A percentile compares a stretch with the other conserved stretches of the same genome.
Evolutionary conservation across 2,113 vertebrate species (phyloP).

Genomic region (Gymnorhina tibicen): DNA sequence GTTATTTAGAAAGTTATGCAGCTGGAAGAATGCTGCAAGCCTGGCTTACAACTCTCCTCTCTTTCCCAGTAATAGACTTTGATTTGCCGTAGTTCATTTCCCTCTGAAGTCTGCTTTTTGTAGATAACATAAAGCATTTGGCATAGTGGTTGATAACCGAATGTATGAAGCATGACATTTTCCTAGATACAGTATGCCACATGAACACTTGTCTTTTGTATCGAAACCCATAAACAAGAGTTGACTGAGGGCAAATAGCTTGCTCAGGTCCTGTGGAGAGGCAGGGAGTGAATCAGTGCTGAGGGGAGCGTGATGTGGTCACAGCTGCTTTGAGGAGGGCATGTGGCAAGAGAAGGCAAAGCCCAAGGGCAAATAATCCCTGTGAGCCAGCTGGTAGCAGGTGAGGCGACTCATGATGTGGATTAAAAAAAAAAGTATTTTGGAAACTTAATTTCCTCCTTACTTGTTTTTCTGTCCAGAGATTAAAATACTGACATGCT

Average conservation of each 20-base stretch:
- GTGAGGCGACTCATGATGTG: background rate
- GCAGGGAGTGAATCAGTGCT: background rate
- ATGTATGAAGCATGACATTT: constrained; percentile 70
- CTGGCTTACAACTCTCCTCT: constrained; percentile 29
- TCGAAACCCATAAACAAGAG: constrained; percentile 50
- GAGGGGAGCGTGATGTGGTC: background rate
- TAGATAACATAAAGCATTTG: constrained; percentile 73
- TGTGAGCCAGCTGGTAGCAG: background rate
- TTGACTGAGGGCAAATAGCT: constrained; percentile 50
- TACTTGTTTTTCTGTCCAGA: constrained; percentile 2
- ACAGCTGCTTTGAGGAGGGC: background rate
- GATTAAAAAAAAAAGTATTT: background rate
- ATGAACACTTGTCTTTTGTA: constrained; percentile 65
- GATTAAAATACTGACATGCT: background rate
- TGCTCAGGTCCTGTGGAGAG: background rate
- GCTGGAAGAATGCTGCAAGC: constrained; percentile 42
- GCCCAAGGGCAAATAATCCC: background rate
- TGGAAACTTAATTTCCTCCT: constrained; percentile 37
- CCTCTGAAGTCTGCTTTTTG: constrained; percentile 71
- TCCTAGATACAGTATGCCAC: constrained; percentile 59
- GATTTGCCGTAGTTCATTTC: constrained; percentile 68
- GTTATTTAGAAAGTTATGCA: constrained; percentile 52
- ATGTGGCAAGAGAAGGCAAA: background rate
- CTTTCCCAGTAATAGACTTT: constrained; percentile 65
- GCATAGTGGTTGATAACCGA: constrained; percentile 69